Conservation (phyloP, 1,140 invertebrate species). For the Thalassaphorura encarpata region DNA sequence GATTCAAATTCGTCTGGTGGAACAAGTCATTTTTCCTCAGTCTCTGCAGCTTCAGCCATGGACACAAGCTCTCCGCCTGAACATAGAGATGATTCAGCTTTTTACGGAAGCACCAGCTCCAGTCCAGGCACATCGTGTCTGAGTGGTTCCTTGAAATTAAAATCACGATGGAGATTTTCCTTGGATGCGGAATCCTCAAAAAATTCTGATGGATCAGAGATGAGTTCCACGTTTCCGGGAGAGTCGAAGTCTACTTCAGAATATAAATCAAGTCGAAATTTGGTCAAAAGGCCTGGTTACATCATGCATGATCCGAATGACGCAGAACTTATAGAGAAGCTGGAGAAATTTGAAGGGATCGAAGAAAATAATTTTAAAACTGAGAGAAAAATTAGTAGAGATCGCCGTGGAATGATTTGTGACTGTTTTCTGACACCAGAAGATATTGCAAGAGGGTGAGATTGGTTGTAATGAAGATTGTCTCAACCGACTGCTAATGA, state of each 20-base stretch:
- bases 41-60: no score
- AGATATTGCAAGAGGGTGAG: slow-evolving; percentile 69
- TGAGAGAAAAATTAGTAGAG: slow-evolving; percentile 67
- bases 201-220: slow-evolving; percentile 7
- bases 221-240: neutral
- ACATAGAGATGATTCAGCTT: no score
- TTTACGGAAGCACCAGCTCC: no score
- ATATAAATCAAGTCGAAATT: slow-evolving; percentile 5
- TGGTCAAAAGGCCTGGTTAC: slow-evolving; percentile 17
- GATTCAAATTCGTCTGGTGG: slow-evolving; percentile 25
- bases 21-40: no score
- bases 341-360: slow-evolving; percentile 67
- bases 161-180: slow-evolving; percentile 69
- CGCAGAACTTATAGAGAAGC: slow-evolving; percentile 54
- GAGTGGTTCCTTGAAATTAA: slow-evolving; percentile 61
- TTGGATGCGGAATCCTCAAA: slow-evolving; percentile 57
- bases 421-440: slow-evolving; percentile 86
- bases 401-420: slow-evolving; percentile 86
- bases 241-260: neutral
- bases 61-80: neutral
- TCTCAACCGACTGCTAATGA: slow-evolving; percentile 91
- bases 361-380: slow-evolving; percentile 76
- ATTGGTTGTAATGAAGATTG: slow-evolving; percentile 90
- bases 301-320: slow-evolving; percentile 21
- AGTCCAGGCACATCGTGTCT: neutral